Percentiles rank a stretch among this genome's conserved stretches.
phyloP scores from a whole-genome alignment of 2,797 vertebrate species.

The Betta splendens region DNA sequence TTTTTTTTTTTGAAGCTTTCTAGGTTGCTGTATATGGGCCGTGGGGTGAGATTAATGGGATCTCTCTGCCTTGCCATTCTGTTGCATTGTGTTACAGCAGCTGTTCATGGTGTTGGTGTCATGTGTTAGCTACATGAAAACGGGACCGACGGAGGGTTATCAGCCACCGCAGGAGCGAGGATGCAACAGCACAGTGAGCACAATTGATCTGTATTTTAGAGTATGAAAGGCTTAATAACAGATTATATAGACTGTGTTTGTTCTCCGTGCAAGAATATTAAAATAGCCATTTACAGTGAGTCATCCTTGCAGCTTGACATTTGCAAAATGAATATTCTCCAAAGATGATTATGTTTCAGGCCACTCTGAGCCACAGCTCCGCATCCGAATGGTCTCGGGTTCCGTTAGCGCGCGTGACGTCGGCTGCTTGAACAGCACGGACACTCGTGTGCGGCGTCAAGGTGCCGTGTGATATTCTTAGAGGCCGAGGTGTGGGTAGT shows the following conservation, averaged over 20 bases:
- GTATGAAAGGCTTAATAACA: constrained; percentile 40
- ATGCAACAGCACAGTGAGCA: constrained; percentile 38
- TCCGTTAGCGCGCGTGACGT: constrained; percentile 6
- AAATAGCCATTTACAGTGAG: constrained; percentile 51
- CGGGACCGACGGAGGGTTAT: constrained; percentile 63
- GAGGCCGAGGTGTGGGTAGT: constrained; percentile 1
- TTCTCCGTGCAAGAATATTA: constrained; percentile 33
- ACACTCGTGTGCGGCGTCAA: background rate
- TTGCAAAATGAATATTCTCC: constrained; percentile 41
- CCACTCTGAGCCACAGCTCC: constrained; percentile 11
- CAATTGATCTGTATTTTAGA: constrained; percentile 57
- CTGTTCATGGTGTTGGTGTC: constrained; percentile 63
- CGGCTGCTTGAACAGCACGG: background rate
- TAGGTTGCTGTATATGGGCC: constrained; percentile 48
- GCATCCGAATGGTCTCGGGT: background rate
- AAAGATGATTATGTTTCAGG: constrained; percentile 27
- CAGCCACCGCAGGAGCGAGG: constrained; percentile 58
- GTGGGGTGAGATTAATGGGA: constrained; percentile 71
- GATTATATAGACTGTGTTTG: constrained; percentile 35
- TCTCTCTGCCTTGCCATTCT: constrained; percentile 66
- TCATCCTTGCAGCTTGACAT: constrained; percentile 38
- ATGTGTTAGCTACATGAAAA: constrained; percentile 75
- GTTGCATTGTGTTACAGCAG: constrained; percentile 79
- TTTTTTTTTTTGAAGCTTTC: constrained; percentile 40
- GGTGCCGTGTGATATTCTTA: background rate